These are phyloP conservation scores for Melanotaenia boesemani DNA, from an alignment of 2,797 vertebrate species.

Conservation along the genomic window DNA sequence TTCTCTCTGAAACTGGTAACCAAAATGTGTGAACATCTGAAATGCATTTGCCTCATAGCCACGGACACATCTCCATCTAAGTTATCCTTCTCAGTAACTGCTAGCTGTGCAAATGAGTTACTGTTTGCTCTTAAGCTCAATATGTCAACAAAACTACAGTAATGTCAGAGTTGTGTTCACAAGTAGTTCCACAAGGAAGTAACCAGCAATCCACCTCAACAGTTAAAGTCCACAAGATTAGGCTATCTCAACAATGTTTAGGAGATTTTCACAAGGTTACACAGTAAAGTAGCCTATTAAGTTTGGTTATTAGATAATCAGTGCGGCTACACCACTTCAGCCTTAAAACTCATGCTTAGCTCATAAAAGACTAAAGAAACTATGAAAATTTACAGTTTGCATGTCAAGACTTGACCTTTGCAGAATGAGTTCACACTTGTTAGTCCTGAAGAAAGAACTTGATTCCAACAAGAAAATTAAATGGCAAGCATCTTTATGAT, in stretches of 20 bases:
- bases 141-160: neutral
- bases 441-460: neutral
- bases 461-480: neutral
- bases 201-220: neutral
- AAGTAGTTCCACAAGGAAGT: too few species aligned
- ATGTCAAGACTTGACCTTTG: too few species aligned
- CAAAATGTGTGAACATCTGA: neutral
- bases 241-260: neutral
- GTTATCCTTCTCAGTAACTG: neutral
- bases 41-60: neutral
- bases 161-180: neutral
- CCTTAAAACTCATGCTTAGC: neutral
- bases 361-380: too few species aligned
- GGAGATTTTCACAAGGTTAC: neutral
- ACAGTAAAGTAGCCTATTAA: neutral
- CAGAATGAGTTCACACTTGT: neutral
- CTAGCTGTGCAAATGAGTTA: neutral
- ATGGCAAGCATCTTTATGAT: neutral
- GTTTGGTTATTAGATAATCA: neutral
- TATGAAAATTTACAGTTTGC: too few species aligned
- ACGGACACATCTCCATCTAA: neutral
- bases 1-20: neutral
- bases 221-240: neutral
- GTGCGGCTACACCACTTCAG: neutral
- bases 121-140: neutral